Conservation (phyloP, 1,140 invertebrate species). For the Drosophila neocordata region DNA sequence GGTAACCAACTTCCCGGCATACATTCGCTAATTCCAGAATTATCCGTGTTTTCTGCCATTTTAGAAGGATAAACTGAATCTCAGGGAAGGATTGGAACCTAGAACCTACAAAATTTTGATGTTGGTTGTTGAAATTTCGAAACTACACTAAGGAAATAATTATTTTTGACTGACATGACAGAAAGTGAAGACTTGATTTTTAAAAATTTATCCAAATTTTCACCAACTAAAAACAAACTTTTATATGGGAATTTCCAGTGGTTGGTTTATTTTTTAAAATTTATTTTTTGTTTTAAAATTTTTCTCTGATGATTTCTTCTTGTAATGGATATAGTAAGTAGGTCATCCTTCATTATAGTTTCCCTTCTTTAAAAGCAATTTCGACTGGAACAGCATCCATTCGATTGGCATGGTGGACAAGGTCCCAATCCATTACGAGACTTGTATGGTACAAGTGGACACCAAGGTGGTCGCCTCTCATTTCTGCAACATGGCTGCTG, state of each 20-base stretch:
- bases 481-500: not conserved
- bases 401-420: not conserved
- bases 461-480: not conserved
- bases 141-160: not conserved
- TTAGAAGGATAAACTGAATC: not conserved
- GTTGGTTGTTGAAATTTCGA: not conserved
- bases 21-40: not conserved
- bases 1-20: not conserved
- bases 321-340: too few relatives aligned
- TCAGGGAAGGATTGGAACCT: not conserved
- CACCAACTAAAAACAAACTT: too few relatives aligned
- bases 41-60: not conserved
- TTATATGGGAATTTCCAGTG: too few relatives aligned
- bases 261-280: not conserved
- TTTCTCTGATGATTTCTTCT: too few relatives aligned
- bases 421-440: slow-evolving; percentile 14
- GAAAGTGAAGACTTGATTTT: not conserved
- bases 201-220: too few relatives aligned
- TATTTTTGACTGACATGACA: not conserved
- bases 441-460: slow-evolving; percentile 4
- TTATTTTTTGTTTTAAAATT: not conserved
- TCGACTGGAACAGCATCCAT: not conserved
- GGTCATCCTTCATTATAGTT: not conserved
- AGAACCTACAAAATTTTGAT: not conserved
- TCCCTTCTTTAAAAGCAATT: not conserved